A percentile compares a stretch with the other conserved stretches of the same genome.
Conservation (phyloP, 2,113 vertebrate species). For the Castor canadensis region DNA sequence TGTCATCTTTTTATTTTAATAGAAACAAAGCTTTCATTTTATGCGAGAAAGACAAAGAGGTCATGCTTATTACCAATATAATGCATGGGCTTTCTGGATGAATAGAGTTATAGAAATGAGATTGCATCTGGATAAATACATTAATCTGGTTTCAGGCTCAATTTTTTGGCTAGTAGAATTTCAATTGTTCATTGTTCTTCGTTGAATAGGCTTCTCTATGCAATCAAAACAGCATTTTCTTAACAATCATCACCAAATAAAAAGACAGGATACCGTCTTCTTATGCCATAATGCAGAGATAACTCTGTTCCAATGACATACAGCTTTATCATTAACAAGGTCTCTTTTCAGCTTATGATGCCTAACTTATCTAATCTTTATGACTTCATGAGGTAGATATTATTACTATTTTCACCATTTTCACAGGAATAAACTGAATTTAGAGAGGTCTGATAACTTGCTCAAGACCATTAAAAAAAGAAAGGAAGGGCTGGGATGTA, state of each 20-base stretch:
- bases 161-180: constrained; percentile 26
- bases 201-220: constrained; percentile 46
- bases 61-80: constrained; percentile 44
- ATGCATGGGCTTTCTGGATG: constrained; percentile 43
- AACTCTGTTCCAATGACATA: background rate
- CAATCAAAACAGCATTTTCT: constrained; percentile 58
- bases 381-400: background rate
- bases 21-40: constrained; percentile 62
- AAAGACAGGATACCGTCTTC: background rate
- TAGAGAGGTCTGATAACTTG: background rate
- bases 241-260: constrained; percentile 55
- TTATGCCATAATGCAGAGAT: background rate
- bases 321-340: background rate
- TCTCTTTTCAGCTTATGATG: background rate
- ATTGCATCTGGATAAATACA: constrained; percentile 55
- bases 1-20: constrained; percentile 26
- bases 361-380: background rate
- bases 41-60: constrained; percentile 42
- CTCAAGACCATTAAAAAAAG: background rate
- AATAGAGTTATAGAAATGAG: constrained; percentile 61
- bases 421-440: constrained; percentile 5
- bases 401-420: background rate
- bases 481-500: too few species aligned
- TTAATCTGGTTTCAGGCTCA: background rate
- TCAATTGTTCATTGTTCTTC: constrained; percentile 58